Base-by-base conservation (phyloP, 1,140 invertebrate genomes). In the Ylistrum balloti region DNA sequence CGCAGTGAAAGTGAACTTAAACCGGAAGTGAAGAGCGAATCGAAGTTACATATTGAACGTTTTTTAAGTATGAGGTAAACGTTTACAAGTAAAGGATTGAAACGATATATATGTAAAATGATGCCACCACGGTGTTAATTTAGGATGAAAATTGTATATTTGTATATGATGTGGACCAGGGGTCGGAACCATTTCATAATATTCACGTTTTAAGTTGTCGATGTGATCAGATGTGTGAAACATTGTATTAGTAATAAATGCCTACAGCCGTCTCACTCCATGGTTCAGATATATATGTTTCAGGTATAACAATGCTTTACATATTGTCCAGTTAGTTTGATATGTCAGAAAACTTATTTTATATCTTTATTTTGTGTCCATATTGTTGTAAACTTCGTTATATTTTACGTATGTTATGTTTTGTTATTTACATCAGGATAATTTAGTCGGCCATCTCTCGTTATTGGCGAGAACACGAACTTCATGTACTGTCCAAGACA, bases 61-160 rank as follows among this genome's bases (percentile, higher is more conserved):
- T 74, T 74, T 74, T 74, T 74, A 28, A 74, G 56, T 74, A 74
- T 74, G 56, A 74, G 56, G 28, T 74, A 74, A 17, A n/a, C 17
- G 22, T 74, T 38, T 38, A 13, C 5, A 38, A 38, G 35, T 38
- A 38, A 38, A 7, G n/a, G n/a, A n/a, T n/a, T n/a, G n/a, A n/a
- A n/a, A n/a, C n/a, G n/a, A n/a, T n/a, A n/a, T n/a, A n/a, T n/a
- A n/a, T n/a, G n/a, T n/a, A n/a, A n/a, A n/a, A n/a, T n/a, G n/a
- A n/a, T n/a, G n/a, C n/a, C n/a, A n/a, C n/a, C n/a, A n/a, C n/a
- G n/a, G n/a, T n/a, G n/a, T n/a, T n/a, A n/a, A n/a, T n/a, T n/a
- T n/a, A n/a, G n/a, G n/a, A n/a, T n/a, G n/a, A n/a, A n/a, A n/a
- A n/a, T n/a, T n/a, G n/a, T n/a, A n/a, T n/a, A n/a, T n/a, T n/a